A percentile compares a stretch with the other conserved stretches of the same genome.
These are phyloP conservation scores for Callopanchax toddi DNA, from an alignment of 2,113 vertebrate genomes.

Conservation along the genomic window DNA sequence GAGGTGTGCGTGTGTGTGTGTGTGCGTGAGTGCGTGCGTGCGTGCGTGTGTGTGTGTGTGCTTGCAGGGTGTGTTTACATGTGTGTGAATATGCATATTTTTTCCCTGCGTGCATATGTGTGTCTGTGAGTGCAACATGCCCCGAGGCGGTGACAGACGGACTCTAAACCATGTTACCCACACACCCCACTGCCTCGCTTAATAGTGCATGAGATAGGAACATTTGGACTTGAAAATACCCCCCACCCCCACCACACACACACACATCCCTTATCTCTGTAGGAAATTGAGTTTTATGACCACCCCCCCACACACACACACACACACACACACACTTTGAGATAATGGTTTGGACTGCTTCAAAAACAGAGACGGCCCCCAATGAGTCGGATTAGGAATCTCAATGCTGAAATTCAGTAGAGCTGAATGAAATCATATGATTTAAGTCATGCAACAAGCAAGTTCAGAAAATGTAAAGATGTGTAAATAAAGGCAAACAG, in stretches of 20 bases:
- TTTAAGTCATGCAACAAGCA: neutral
- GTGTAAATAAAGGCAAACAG: conserved; percentile 32
- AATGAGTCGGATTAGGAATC: conserved; percentile 16
- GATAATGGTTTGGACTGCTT: conserved; percentile 49
- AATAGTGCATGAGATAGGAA: conserved; percentile 82
- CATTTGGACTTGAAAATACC: conserved; percentile 72
- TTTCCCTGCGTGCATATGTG: conserved; percentile 1
- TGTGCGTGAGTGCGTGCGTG: neutral
- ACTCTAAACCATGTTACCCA: conserved; percentile 73
- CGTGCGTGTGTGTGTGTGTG: conserved; percentile 26
- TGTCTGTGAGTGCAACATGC: conserved; percentile 47
- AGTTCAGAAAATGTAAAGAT: conserved; percentile 27
- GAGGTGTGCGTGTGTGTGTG: conserved; percentile 11
- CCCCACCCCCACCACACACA: conserved; percentile 7
- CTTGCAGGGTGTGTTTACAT: conserved; percentile 23
- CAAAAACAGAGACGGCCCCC: conserved; percentile 28
- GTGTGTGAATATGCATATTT: conserved; percentile 46
- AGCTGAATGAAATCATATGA: neutral
- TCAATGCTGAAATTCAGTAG: conserved; percentile 7
- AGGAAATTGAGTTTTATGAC: conserved; percentile 74
- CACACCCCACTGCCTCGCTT: conserved; percentile 73
- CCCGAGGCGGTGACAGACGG: conserved; percentile 73
- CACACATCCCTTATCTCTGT: conserved; percentile 42
- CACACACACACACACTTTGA: conserved; percentile 38
- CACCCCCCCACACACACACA: conserved; percentile 10